Percentiles rank a stretch among this genome's conserved stretches.
Evolutionary conservation across 2,113 vertebrate genomes (phyloP).

Genomic region (Thunnus thynnus): DNA sequence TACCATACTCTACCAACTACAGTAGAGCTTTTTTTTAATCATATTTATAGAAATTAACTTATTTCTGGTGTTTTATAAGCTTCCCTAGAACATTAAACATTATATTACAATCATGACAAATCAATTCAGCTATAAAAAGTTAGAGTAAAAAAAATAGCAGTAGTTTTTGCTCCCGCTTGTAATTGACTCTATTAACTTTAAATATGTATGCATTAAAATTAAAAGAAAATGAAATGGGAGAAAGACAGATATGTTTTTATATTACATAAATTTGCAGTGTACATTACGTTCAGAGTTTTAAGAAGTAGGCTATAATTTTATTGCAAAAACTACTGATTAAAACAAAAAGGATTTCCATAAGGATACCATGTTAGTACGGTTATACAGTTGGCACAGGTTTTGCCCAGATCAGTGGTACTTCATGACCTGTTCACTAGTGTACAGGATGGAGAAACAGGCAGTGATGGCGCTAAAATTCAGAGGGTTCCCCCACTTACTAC

Average conservation of each 20-base stretch:
- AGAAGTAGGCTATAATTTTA: not conserved
- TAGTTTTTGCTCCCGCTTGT: not conserved
- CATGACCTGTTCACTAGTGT: constrained; percentile 6
- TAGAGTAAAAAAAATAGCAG: not conserved
- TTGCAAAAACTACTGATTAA: not conserved
- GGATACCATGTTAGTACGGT: not conserved
- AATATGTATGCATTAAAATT: constrained; percentile 16
- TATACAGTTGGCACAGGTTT: not conserved
- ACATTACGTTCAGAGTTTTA: not conserved
- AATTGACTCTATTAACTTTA: constrained; percentile 9
- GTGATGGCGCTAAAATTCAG: constrained; percentile 41
- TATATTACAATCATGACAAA: not conserved
- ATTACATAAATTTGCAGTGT: not conserved
- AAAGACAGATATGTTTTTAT: not conserved
- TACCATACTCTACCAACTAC: not conserved
- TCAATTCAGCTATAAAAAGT: not conserved
- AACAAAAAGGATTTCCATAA: not conserved
- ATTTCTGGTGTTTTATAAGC: not conserved
- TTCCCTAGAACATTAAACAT: not conserved
- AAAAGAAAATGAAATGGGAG: not conserved
- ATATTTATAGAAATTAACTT: not conserved
- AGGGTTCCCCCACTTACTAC: constrained; percentile 24
- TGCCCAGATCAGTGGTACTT: constrained; percentile 2
- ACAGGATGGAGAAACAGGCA: constrained; percentile 24
- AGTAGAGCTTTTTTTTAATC: too few relatives aligned